Conservation (phyloP, 2,888 invertebrate species). For the Sycophila texana region DNA sequence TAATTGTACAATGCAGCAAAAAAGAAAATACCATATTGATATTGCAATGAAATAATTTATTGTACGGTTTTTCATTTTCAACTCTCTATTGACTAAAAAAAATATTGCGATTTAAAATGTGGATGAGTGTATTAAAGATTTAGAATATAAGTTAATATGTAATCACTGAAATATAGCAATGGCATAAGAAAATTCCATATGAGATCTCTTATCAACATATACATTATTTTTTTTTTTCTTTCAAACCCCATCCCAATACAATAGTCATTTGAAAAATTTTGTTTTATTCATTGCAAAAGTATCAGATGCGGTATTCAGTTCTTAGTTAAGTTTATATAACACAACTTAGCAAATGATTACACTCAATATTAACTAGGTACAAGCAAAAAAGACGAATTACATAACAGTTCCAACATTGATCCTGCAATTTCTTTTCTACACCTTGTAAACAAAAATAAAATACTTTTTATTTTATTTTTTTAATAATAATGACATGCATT, state of each 20-base stretch:
- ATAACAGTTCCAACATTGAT: too few relatives aligned
- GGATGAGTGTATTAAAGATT: conserved; percentile 59
- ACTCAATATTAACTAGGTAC: too few relatives aligned
- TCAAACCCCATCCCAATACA: conserved; percentile 11
- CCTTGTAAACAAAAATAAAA: too few relatives aligned
- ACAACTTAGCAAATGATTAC: too few relatives aligned
- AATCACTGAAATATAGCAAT: conserved; percentile 64
- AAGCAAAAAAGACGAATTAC: too few relatives aligned
- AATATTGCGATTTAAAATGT: conserved; percentile 49
- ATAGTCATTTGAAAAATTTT: neutral
- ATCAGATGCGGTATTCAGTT: neutral
- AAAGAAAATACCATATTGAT: conserved; percentile 11
- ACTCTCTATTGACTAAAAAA: conserved; percentile 30
- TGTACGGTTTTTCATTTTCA: conserved; percentile 11
- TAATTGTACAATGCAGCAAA: neutral
- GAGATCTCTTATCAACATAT: conserved; percentile 52
- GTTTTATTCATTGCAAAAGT: too few relatives aligned
- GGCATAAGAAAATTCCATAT: conserved; percentile 59
- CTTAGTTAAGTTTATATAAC: too few relatives aligned
- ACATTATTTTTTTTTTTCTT: conserved; percentile 40
- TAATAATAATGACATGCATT: too few relatives aligned
- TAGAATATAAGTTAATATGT: conserved; percentile 62
- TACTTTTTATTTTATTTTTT: too few relatives aligned
- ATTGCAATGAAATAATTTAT: conserved; percentile 25
- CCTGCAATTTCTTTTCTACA: too few relatives aligned